A percentile compares a stretch with the other conserved stretches of the same genome.
phyloP scores from a whole-genome alignment of 2,797 vertebrate species.

The Chelmon rostratus region DNA sequence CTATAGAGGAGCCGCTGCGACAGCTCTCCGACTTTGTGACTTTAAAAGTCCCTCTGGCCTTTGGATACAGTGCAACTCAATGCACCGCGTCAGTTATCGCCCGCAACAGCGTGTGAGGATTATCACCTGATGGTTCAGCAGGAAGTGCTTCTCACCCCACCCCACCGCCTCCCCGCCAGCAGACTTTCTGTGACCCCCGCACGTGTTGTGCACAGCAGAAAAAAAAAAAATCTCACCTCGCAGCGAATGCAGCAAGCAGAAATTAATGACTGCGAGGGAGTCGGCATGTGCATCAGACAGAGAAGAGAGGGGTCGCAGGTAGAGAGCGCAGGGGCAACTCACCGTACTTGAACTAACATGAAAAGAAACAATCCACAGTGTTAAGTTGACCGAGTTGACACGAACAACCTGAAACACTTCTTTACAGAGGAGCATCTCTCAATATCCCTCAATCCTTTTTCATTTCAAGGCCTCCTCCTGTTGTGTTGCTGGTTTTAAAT shows the following conservation, averaged over 20 bases:
- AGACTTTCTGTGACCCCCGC: conserved; percentile 57
- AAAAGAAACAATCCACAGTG: conserved; percentile 47
- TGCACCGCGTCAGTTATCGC: conserved; percentile 32
- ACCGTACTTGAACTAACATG: conserved; percentile 61
- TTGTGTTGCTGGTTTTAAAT: conserved; percentile 47
- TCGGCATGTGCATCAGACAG: not conserved
- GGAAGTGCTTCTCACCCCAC: conserved; percentile 40
- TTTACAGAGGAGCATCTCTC: conserved; percentile 28
- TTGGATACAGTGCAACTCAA: conserved; percentile 27
- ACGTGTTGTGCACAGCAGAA: conserved; percentile 45
- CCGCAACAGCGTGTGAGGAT: conserved; percentile 60
- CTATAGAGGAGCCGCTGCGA: conserved; percentile 22
- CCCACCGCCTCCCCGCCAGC: not conserved
- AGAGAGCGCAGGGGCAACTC: conserved; percentile 33
- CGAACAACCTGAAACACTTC: conserved; percentile 34
- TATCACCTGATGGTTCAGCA: conserved; percentile 66
- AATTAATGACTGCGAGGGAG: conserved; percentile 17
- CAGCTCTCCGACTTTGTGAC: conserved; percentile 41
- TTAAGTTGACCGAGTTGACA: conserved; percentile 60
- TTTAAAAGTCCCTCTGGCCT: conserved; percentile 35
- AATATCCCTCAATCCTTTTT: conserved; percentile 28
- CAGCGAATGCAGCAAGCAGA: conserved; percentile 24
- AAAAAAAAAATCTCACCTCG: conserved; percentile 19
- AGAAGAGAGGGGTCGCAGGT: conserved; percentile 34
- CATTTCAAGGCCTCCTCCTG: conserved; percentile 43